These are phyloP conservation scores for Phaetusa simplex DNA, from an alignment of 2,113 vertebrate genomes.

Conservation along the genomic window DNA sequence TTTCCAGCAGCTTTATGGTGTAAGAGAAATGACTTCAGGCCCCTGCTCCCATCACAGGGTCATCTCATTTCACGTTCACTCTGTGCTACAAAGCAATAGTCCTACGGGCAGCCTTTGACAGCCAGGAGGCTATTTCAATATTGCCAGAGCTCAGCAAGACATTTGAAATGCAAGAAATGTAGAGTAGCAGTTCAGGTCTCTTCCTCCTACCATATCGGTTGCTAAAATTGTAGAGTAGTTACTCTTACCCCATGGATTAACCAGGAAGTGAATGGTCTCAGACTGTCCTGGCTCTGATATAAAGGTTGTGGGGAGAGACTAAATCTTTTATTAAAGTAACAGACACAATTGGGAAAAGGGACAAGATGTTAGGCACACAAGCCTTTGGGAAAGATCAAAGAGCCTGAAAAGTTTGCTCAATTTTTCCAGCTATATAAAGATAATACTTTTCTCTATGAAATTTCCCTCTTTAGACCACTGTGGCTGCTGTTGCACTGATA, in stretches of 20 bases:
- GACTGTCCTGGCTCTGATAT: neutral
- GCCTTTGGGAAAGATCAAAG: neutral
- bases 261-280: neutral
- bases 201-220: neutral
- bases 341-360: neutral
- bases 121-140: slow-evolving; percentile 4
- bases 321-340: slow-evolving; percentile 10
- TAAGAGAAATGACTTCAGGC: slow-evolving; percentile 46
- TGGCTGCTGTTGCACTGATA: neutral
- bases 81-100: neutral
- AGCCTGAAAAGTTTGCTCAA: neutral
- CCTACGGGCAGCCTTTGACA: neutral
- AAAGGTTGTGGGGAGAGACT: neutral
- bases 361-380: neutral
- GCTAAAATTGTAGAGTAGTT: neutral
- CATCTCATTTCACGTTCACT: slow-evolving; percentile 38
- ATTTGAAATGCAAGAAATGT: neutral
- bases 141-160: neutral
- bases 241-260: neutral
- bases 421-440: neutral
- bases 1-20: slow-evolving; percentile 51
- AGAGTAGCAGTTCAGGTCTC: neutral
- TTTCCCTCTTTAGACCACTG: neutral
- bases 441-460: neutral
- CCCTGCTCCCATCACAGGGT: neutral